Percentiles rank a stretch among this genome's conserved stretches.
Conservation (phyloP, 2,888 invertebrate genomes). For the Plebejus anna region DNA sequence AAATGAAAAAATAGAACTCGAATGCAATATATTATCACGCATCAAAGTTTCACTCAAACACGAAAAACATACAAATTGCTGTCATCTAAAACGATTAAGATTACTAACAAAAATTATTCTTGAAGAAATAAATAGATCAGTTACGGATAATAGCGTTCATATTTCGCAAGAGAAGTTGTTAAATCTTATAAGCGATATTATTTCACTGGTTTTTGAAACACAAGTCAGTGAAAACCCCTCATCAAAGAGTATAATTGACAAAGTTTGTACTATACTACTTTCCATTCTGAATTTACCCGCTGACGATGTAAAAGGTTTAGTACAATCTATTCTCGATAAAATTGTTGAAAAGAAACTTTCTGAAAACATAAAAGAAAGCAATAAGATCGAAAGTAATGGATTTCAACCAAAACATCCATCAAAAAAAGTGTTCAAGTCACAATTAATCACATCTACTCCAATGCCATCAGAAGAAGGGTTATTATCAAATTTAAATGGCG, state of each 20-base stretch:
- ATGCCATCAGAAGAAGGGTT: neutral
- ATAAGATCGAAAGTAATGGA: neutral
- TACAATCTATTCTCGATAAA: neutral
- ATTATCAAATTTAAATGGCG: neutral
- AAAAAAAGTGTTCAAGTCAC: neutral
- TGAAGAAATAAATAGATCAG: neutral
- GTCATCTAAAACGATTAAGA: neutral
- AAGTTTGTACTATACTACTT: neutral
- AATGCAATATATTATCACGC: neutral
- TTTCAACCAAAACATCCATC: neutral
- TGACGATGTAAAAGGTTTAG: neutral
- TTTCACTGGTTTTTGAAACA: neutral
- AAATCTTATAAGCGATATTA: neutral
- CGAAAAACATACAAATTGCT: neutral
- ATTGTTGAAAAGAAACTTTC: neutral
- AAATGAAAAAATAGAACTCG: neutral
- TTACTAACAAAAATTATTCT: neutral
- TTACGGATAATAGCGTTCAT: neutral
- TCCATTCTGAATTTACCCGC: neutral
- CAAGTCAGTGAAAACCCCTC: neutral
- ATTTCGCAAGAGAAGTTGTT: slow-evolving; percentile 5
- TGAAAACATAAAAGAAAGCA: neutral
- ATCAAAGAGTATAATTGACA: neutral
- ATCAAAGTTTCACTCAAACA: neutral
- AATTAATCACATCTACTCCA: slow-evolving; percentile 18